Percentiles rank a stretch among this genome's conserved stretches.
These are phyloP conservation scores for Pentamera pediparva DNA, from an alignment of 53 echinoderm and acorn worm species.

Conservation along the genomic window DNA sequence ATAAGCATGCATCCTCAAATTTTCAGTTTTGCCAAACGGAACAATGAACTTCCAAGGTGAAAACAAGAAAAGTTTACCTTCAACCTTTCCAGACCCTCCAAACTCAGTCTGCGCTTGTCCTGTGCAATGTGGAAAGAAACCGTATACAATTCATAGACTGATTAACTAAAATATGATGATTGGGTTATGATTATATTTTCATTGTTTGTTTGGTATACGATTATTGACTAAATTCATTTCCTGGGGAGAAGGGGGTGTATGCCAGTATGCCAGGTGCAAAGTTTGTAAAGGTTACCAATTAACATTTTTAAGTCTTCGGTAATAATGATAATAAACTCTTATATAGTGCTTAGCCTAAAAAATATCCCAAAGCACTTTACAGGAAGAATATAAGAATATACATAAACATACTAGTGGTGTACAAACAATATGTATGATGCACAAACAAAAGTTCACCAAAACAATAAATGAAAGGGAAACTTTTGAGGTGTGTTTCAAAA, in stretches of 20 bases:
- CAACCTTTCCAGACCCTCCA: conserved; percentile 13
- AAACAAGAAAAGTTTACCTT: conserved; percentile 2
- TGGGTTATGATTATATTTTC: too few relatives aligned
- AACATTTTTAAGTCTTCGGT: not conserved
- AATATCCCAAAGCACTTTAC: not conserved
- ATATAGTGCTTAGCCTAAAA: not conserved
- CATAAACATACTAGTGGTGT: too few relatives aligned
- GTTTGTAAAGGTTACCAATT: too few relatives aligned
- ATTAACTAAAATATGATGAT: too few relatives aligned
- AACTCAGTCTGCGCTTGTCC: conserved; percentile 10
- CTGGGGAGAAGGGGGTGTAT: too few relatives aligned
- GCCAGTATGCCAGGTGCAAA: too few relatives aligned
- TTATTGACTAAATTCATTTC: too few relatives aligned
- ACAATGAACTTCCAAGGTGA: not conserved
- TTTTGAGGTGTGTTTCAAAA: too few relatives aligned
- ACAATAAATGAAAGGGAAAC: too few relatives aligned
- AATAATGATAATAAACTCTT: not conserved
- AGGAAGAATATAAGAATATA: not conserved
- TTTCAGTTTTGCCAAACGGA: not conserved
- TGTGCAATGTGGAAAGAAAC: not conserved
- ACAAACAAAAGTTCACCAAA: too few relatives aligned
- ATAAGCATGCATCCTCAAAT: not conserved
- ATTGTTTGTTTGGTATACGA: too few relatives aligned
- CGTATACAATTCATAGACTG: not conserved
- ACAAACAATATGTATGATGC: too few relatives aligned